These are phyloP conservation scores for Lithophane socia DNA, from an alignment of 2,888 invertebrate species.

Conservation along the genomic window DNA sequence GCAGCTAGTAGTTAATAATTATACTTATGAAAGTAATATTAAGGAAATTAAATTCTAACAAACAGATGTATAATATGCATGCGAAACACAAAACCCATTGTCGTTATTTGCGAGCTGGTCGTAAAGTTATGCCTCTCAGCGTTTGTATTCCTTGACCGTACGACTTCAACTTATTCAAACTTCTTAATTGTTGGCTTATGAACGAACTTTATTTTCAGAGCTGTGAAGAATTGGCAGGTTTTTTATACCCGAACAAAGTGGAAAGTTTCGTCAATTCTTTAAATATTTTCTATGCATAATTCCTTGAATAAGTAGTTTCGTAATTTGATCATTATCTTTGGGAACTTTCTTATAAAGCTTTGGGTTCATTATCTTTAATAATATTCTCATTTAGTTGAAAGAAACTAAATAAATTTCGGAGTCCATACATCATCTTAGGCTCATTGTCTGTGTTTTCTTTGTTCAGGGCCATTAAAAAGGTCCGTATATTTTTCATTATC, in stretches of 20 bases:
- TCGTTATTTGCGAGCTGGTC: slow-evolving; percentile 18
- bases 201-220: slow-evolving; percentile 52
- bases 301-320: slow-evolving; percentile 39
- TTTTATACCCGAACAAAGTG: slow-evolving; percentile 37
- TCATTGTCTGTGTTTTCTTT: slow-evolving; percentile 43
- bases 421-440: background rate
- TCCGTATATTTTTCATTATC: slow-evolving; percentile 29
- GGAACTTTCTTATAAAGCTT: slow-evolving; percentile 10
- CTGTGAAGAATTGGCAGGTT: slow-evolving; percentile 35
- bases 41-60: background rate
- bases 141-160: slow-evolving; percentile 52
- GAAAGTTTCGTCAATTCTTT: slow-evolving; percentile 37
- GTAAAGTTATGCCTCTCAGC: slow-evolving; percentile 35
- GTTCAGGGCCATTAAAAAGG: slow-evolving; percentile 29
- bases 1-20: background rate
- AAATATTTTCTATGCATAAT: slow-evolving; percentile 49
- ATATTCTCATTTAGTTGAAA: slow-evolving; percentile 22
- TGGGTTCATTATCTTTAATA: slow-evolving; percentile 27
- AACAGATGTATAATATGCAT: background rate
- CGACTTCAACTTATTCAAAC: slow-evolving; percentile 37
- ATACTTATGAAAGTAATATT: background rate
- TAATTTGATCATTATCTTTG: slow-evolving; percentile 39
- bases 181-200: slow-evolving; percentile 57
- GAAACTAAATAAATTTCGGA: slow-evolving; percentile 23
- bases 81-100: slow-evolving; percentile 1